phyloP scores from a whole-genome alignment of 2,888 invertebrate genomes.

The Bugulina stolonifera region DNA sequence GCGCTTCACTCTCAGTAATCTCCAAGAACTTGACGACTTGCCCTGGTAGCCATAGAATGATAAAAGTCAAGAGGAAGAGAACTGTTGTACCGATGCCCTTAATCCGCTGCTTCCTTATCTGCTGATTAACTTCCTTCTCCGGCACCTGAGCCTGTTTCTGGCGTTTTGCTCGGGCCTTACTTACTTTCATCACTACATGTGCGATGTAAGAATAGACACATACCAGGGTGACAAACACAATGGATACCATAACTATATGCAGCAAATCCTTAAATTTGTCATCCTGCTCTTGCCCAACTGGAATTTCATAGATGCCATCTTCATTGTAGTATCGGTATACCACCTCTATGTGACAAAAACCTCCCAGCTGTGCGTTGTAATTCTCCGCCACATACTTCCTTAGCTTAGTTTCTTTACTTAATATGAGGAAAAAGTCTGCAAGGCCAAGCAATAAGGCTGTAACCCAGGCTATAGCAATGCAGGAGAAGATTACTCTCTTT shows the following conservation, averaged over 20 bases:
- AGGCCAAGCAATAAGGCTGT: not conserved
- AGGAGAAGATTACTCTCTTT: slow-evolving; percentile 20
- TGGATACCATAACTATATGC: not conserved
- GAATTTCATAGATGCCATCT: not conserved
- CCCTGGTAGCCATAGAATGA: not conserved
- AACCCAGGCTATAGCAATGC: not conserved
- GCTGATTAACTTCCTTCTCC: not conserved
- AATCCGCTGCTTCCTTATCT: not conserved
- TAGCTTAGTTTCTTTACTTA: not conserved
- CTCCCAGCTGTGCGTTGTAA: not conserved
- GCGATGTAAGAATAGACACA: slow-evolving; percentile 4
- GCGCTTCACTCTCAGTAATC: not conserved
- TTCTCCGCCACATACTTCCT: not conserved
- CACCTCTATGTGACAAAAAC: not conserved
- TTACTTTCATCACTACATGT: not conserved
- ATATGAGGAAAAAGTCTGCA: not conserved
- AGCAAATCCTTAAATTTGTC: not conserved
- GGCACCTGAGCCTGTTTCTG: not conserved
- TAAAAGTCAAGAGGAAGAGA: not conserved
- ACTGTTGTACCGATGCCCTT: slow-evolving; percentile 10
- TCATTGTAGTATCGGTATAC: not conserved
- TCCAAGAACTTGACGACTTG: not conserved
- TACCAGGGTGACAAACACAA: not conserved
- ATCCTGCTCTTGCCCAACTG: not conserved
- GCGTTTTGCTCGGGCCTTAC: not conserved